phyloP scores from a whole-genome alignment of 2,113 vertebrate genomes.

The Lota lota region DNA sequence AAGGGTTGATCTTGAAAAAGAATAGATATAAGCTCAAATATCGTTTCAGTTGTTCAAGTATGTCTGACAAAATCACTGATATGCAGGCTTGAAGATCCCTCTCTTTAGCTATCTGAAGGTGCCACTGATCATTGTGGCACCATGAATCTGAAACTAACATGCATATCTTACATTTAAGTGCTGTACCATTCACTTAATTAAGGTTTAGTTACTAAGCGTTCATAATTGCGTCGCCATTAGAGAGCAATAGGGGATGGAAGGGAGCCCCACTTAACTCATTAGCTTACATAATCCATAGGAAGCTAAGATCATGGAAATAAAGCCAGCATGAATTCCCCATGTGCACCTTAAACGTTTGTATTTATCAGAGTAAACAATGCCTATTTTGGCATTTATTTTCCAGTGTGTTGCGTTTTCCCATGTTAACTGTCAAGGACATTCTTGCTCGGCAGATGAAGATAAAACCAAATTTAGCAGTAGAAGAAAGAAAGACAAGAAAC shows the following conservation, averaged over 20 bases:
- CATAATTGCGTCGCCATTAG: conserved; percentile 44
- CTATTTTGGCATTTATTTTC: conserved; percentile 36
- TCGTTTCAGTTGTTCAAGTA: too few species aligned
- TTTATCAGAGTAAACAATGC: conserved; percentile 53
- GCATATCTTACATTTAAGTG: too few species aligned
- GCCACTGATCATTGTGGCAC: too few species aligned
- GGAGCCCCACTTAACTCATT: conserved; percentile 36
- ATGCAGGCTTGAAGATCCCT: too few species aligned
- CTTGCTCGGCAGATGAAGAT: conserved; percentile 17
- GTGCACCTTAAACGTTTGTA: conserved; percentile 43
- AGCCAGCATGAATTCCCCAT: conserved; percentile 25
- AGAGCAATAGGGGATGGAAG: conserved; percentile 10
- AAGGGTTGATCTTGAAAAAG: too few species aligned
- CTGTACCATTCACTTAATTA: conserved; percentile 17
- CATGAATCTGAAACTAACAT: too few species aligned
- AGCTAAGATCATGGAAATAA: conserved; percentile 42
- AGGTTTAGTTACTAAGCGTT: conserved; percentile 24
- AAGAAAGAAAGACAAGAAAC: neutral
- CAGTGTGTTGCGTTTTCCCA: conserved; percentile 25
- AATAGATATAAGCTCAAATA: too few species aligned
- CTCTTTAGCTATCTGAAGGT: too few species aligned
- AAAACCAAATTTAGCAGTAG: conserved; percentile 2
- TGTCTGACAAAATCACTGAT: too few species aligned
- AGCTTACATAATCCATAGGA: conserved; percentile 44
- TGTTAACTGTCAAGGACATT: conserved; percentile 37